A percentile compares a stretch with the other conserved stretches of the same genome.
These are phyloP conservation scores for Apis mellifera DNA, from an alignment of 1,140 invertebrate genomes.

Conservation along the genomic window DNA sequence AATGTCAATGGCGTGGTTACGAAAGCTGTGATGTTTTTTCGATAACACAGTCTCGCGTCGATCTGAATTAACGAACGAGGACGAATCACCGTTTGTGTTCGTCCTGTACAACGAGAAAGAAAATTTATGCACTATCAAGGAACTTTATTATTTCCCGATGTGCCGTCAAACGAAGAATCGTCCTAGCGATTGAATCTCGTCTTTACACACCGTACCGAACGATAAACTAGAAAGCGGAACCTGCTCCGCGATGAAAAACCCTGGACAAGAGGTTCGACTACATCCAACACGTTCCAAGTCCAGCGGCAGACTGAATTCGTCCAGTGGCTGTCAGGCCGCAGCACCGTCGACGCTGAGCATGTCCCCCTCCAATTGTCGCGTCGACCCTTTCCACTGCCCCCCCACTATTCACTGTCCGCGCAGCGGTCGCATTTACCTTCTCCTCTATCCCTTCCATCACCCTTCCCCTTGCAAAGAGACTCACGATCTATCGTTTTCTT, in stretches of 20 bases:
- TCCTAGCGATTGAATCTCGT: slow-evolving; percentile 11
- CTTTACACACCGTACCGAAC: slow-evolving; percentile 1
- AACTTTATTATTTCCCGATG: slow-evolving; percentile 2
- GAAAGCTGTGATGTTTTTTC: slow-evolving; percentile 31
- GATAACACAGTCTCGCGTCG: slow-evolving; percentile 14
- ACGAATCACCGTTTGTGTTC: not conserved
- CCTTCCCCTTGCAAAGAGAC: slow-evolving; percentile 19
- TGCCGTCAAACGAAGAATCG: not conserved
- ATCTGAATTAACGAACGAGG: not conserved
- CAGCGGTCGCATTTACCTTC: slow-evolving; percentile 60
- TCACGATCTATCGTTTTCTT: slow-evolving; percentile 55
- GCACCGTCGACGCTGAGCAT: slow-evolving; percentile 66
- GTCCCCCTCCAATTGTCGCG: slow-evolving; percentile 32
- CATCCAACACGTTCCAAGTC: slow-evolving; percentile 69
- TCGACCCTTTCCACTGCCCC: slow-evolving; percentile 25
- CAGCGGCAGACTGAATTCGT: slow-evolving; percentile 77
- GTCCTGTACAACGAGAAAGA: not conserved
- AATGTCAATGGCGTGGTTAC: slow-evolving; percentile 50
- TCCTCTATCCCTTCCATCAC: slow-evolving; percentile 32
- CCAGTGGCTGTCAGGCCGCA: slow-evolving; percentile 77
- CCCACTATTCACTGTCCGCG: slow-evolving; percentile 42
- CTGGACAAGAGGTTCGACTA: slow-evolving; percentile 19
- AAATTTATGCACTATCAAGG: slow-evolving; percentile 10
- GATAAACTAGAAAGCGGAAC: slow-evolving; percentile 31
- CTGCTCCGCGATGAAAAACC: slow-evolving; percentile 24